phyloP scores from a whole-genome alignment of 2,113 vertebrate species.

The Melospiza georgiana region DNA sequence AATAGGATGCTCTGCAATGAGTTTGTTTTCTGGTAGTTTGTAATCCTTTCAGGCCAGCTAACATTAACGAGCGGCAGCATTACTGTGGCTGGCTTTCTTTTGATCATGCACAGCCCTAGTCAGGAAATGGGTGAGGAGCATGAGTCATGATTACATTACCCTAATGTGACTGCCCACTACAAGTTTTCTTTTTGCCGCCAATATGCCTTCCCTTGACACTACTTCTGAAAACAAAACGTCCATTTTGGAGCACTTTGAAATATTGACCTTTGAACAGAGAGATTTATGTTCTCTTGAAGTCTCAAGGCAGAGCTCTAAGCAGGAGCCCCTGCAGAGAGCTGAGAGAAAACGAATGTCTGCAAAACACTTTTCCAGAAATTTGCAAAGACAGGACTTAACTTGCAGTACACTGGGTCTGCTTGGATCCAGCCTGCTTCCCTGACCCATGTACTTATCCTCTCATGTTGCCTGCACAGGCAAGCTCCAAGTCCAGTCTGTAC shows the following conservation, averaged over 20 bases:
- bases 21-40: conserved; percentile 26
- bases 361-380: conserved; percentile 24
- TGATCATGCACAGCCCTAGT: conserved; percentile 46
- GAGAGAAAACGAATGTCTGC: background rate
- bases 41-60: conserved; percentile 34
- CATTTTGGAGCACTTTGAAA: conserved; percentile 45
- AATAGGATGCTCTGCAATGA: conserved; percentile 9
- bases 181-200: conserved; percentile 31
- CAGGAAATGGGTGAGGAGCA: conserved; percentile 63
- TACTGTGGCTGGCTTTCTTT: conserved; percentile 41
- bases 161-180: conserved; percentile 32
- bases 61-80: conserved; percentile 10
- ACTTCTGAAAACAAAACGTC: conserved; percentile 42
- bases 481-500: background rate
- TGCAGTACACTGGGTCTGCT: background rate
- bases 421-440: background rate
- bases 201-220: background rate
- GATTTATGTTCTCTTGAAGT: conserved; percentile 22
- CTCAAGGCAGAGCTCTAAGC: conserved; percentile 3
- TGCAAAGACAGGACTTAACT: conserved; percentile 18
- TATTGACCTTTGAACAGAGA: conserved; percentile 46
- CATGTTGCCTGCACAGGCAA: background rate
- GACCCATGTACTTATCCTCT: background rate
- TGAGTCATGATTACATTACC: conserved; percentile 61
- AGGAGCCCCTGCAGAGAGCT: conserved; percentile 2